Base-by-base conservation (phyloP, 2,113 vertebrate species). In the Otus sunia region DNA sequence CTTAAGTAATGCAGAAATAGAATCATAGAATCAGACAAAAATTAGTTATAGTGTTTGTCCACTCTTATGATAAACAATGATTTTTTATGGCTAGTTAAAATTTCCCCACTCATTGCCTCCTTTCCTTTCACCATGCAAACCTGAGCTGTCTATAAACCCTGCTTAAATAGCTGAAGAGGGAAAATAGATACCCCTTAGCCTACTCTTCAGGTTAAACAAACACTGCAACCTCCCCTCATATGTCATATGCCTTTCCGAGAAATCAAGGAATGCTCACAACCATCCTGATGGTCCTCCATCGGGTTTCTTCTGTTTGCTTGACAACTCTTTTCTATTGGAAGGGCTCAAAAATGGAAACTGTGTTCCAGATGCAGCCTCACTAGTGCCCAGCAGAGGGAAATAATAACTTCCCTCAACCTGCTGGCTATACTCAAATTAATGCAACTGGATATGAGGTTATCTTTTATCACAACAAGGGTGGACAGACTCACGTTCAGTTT, bases 251-350 rank as follows among this genome's bases (percentile, higher is more conserved):
- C 6, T 84, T 64, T 64, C 21, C 21, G 63, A 67, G 66, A 76
- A 90, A 36, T 47, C 21, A 55, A 22, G 5, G 21, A 39, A 83
- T 0, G 1, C 23, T 19, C 2, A 0, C 21, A 79, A 14, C 9
- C 16, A 25, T 34, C 29, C 37, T 59, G 12, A 53, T 34, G 41
- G 27, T 9, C 16, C 2, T 55, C 18, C 8, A 15, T 27, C 23
- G 17, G 8, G 2, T 34, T 72, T 90, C 11, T 41, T 55, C 37
- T 55, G 14, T 11, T 72, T 90, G 10, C 14, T 63, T 92, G 58
- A 63, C 12, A 39, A 32, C 7, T 50, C 32, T 69, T 69, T 47
- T 47, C 29, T 50, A 15, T 27, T 63, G 15, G 7, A 36, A 91
- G 34, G 11, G 14, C 19, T 78, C 32, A 68, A 36, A 81, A 76